phyloP scores from a whole-genome alignment of 1,140 invertebrate species.

The Diprion similis region DNA sequence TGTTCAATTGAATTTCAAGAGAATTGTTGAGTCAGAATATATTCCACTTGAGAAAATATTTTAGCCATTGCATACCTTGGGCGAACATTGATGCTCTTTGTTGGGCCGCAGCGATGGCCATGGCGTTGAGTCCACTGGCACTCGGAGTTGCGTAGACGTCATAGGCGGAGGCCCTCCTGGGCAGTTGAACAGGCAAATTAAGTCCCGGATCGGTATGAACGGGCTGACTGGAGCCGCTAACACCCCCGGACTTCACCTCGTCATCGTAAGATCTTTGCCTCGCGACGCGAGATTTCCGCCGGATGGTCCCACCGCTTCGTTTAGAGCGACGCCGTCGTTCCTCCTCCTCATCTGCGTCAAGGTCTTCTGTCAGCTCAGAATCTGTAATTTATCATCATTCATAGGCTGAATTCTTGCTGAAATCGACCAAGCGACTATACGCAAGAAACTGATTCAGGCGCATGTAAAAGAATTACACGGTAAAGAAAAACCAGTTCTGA shows the following conservation, averaged over 20 bases:
- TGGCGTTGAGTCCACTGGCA: conserved; percentile 41
- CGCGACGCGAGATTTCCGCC: conserved; percentile 74
- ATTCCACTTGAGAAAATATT: not conserved
- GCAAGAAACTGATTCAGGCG: too few species aligned
- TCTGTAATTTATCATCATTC: conserved; percentile 16
- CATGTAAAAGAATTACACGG: too few species aligned
- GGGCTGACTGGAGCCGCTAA: conserved; percentile 39
- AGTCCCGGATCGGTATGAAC: conserved; percentile 61
- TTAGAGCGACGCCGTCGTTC: conserved; percentile 43
- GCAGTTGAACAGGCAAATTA: conserved; percentile 71
- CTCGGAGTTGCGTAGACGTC: conserved; percentile 71
- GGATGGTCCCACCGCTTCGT: conserved; percentile 44
- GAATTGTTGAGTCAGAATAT: too few species aligned
- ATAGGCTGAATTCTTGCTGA: too few species aligned
- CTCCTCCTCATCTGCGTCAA: conserved; percentile 49
- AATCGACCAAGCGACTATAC: too few species aligned
- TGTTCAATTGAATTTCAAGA: too few species aligned
- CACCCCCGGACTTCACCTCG: conserved; percentile 65
- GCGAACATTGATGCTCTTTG: conserved; percentile 53
- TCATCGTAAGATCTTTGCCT: conserved; percentile 84
- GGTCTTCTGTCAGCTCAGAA: conserved; percentile 21
- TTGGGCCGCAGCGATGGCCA: conserved; percentile 48
- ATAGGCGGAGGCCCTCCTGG: conserved; percentile 79
- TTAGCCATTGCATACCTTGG: conserved; percentile 44
- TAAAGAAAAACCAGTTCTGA: too few species aligned